These are phyloP conservation scores for Andrena minutula DNA, from an alignment of 2,888 invertebrate genomes.

Conservation along the genomic window DNA sequence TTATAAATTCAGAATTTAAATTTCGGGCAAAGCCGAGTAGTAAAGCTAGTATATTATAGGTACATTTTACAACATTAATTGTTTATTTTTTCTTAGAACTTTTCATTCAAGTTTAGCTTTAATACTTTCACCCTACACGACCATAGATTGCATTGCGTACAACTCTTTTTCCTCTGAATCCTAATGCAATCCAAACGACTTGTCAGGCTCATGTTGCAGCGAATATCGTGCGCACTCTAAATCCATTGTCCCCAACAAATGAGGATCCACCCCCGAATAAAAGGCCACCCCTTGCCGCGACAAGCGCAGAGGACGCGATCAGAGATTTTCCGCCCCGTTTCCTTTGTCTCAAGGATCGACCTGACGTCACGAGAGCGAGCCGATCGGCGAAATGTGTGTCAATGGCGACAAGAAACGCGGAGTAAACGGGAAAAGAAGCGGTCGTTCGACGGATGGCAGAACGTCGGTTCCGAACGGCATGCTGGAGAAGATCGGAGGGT, in stretches of 20 bases:
- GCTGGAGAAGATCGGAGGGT: slow-evolving; percentile 74
- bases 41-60: too few relatives aligned
- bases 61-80: too few relatives aligned
- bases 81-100: too few relatives aligned
- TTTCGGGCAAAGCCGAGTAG: too few relatives aligned
- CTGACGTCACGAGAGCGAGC: not conserved
- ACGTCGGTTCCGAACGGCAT: slow-evolving; percentile 62
- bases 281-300: not conserved
- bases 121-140: too few relatives aligned
- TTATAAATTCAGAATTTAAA: too few relatives aligned
- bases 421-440: slow-evolving; percentile 61
- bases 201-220: too few relatives aligned
- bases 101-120: too few relatives aligned
- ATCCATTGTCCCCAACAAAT: not conserved
- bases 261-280: not conserved
- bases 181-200: too few relatives aligned
- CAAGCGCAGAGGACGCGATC: not conserved
- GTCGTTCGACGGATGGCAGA: slow-evolving; percentile 68
- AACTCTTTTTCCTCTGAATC: not conserved
- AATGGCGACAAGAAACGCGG: slow-evolving; percentile 42
- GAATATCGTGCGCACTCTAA: too few relatives aligned
- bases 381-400: slow-evolving; percentile 39
- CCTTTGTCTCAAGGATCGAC: not conserved
- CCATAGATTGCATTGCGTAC: not conserved
- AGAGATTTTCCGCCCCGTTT: slow-evolving; percentile 58